Base-by-base conservation (phyloP, 53 echinoderm and acorn worm species). In the Mesocentrotus franciscanus region DNA sequence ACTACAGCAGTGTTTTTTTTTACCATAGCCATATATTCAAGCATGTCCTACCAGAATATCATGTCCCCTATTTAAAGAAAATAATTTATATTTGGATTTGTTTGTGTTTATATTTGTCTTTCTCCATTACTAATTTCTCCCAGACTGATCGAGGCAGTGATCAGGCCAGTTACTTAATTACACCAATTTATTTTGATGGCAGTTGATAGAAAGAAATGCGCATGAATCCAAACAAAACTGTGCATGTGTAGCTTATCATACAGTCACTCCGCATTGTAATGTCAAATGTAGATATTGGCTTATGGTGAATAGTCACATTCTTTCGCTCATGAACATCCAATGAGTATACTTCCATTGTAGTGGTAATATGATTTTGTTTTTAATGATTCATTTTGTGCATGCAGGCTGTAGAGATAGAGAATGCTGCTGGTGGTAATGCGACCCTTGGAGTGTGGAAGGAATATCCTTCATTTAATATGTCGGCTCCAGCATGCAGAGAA, bases 401-500 rank as follows among this genome's bases (percentile, higher is more conserved):
- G 57, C 27, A 94, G 95, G 95, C 95, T 22, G 62, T 94, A 59
- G 66, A 85, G 66, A 94, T 94, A 36, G 87, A 85, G 62, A 68
- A 96, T 90, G 96, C 97, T 26, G 97, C 94, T 4, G 97, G 85
- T 26, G 97, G 91, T 17, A 96, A 97, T 59, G 97, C 96, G 11
- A 97, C 97, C 8, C 60, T 84, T 26, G 98, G 97, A 11, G 97
- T 96, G 7, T 98, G 98, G 98, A 97, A 17, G 36, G 97, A 97
- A 85, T 92, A 93, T 60, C 96, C 97, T 22, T 96, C 98, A 68
- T 95, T 95, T 24, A 95, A 95, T 90, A 96, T 98, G 17, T 96
- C 95, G 10, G 98, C 98, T 66, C 98, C 98, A n/a, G 97, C 93
- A 42, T 98, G 98, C 66, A 91, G 97, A 26, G 98, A 98, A 87